Percentiles rank a stretch among this genome's conserved stretches.
These are phyloP conservation scores for Amblyjoppa proteus DNA, from an alignment of 2,888 invertebrate genomes.

Conservation along the genomic window DNA sequence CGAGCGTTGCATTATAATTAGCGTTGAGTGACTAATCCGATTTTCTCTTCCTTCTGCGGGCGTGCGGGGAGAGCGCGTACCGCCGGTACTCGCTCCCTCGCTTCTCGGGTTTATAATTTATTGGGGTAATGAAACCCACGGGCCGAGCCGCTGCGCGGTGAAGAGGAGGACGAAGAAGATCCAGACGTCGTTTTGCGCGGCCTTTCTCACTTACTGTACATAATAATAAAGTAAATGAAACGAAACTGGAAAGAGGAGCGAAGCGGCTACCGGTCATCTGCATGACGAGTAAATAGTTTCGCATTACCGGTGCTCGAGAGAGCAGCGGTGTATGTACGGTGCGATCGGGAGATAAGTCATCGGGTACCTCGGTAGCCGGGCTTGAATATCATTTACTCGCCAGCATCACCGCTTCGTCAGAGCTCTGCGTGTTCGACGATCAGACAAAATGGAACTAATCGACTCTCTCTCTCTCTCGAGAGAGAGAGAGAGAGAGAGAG, in stretches of 20 bases:
- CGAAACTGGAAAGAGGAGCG: constrained; percentile 46
- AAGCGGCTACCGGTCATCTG: constrained; percentile 80
- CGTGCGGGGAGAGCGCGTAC: constrained; percentile 33
- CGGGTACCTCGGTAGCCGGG: constrained; percentile 20
- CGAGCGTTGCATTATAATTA: constrained; percentile 55
- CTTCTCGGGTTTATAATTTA: constrained; percentile 70
- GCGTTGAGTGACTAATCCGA: constrained; percentile 65
- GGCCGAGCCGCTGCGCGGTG: constrained; percentile 27
- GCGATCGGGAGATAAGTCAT: constrained; percentile 75
- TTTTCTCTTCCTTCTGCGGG: constrained; percentile 43
- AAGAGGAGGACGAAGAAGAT: constrained; percentile 61
- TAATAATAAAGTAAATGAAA: constrained; percentile 37
- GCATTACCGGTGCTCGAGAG: constrained; percentile 77
- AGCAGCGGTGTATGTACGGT: constrained; percentile 75
- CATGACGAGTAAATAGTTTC: constrained; percentile 80
- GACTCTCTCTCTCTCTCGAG: background rate
- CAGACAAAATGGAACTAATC: constrained; percentile 8
- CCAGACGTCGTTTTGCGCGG: constrained; percentile 51
- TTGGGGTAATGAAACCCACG: constrained; percentile 74
- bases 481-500: too few relatives aligned
- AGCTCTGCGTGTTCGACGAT: constrained; percentile 12
- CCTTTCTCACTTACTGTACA: constrained; percentile 1
- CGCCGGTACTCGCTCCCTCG: constrained; percentile 23
- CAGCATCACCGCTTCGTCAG: constrained; percentile 14
- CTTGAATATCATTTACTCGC: constrained; percentile 40